Base-by-base conservation (phyloP, 2,113 vertebrate genomes). In the Echinops telfairi region DNA sequence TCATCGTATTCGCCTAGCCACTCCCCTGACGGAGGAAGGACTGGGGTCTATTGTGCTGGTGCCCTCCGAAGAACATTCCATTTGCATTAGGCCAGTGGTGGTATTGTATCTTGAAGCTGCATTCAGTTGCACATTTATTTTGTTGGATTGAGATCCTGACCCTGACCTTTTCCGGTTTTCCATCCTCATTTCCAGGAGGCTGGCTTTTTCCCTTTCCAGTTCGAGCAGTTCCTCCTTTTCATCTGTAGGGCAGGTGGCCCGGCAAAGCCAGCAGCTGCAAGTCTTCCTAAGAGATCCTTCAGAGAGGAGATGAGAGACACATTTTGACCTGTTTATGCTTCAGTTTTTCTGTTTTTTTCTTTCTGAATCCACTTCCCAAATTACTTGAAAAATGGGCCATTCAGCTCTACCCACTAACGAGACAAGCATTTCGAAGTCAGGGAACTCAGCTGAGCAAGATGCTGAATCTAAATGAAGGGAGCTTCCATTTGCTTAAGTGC, bases 271-370 rank as follows among this genome's bases (percentile, higher is more conserved):
- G 58, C 96, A 97, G 94, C 97, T 96, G 96, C 76, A 90, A 86
- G 31, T 93, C 80, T 96, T 95, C 95, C 77, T 93, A 88, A 94
- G 96, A 87, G 90, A 92, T 75, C 77, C 92, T 95, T 94, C 31
- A 12, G 86, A 73, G 87, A 77, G 78, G 89, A 87, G 68, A 86
- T 91, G 58, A 95, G 88, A 96, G 78, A 57, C 68, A 94, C 89
- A 83, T 91, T 91, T 96, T 97, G 96, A 97, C 96, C 95, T 97
- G 94, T 96, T 95, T 92, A 93, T 96, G 71, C 86, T 96, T 93
- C 57, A 75, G 16, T 11, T 66, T 53, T 23, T 83, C 58, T 27
- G 36, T 64, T 43, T 71, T 73, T 76, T 33, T 27, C 68, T 25
- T 25, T 6, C 3, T 3, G 62, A 86, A 90, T 88, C 17, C 20